phyloP scores from a whole-genome alignment of 2,113 vertebrate species.

The Erpornis zantholeuca region DNA sequence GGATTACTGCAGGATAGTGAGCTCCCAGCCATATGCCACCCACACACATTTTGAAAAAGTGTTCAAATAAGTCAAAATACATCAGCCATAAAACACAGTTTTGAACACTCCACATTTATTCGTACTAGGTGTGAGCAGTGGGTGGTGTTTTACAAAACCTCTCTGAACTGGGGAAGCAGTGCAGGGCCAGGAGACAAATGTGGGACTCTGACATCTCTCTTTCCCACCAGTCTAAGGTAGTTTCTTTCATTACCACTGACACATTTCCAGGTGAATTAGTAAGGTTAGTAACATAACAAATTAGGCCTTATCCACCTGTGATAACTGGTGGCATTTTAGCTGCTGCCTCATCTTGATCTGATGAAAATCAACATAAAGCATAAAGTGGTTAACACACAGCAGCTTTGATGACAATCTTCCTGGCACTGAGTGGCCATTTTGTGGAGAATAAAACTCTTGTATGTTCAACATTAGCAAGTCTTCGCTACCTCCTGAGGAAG shows the following conservation, averaged over 20 bases:
- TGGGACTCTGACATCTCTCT: background rate
- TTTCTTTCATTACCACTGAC: background rate
- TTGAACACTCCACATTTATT: background rate
- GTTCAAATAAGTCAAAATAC: background rate
- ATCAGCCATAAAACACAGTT: background rate
- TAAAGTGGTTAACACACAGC: background rate
- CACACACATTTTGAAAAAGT: background rate
- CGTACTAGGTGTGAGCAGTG: background rate
- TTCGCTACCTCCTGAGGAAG: background rate
- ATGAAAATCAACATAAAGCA: background rate
- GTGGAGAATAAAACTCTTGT: background rate
- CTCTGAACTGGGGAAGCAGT: background rate
- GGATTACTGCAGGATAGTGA: background rate
- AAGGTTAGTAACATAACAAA: background rate
- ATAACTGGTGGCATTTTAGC: background rate
- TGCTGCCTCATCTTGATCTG: fast-evolving
- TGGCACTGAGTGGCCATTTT: background rate
- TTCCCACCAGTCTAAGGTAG: background rate
- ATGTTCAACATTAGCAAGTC: background rate
- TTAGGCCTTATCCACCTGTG: background rate
- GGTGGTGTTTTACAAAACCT: background rate
- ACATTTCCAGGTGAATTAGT: background rate
- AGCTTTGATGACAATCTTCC: background rate
- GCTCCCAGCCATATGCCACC: background rate
- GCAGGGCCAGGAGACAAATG: background rate